Evolutionary conservation across 1,140 invertebrate genomes (phyloP).

Genomic region (Formica selysi): DNA sequence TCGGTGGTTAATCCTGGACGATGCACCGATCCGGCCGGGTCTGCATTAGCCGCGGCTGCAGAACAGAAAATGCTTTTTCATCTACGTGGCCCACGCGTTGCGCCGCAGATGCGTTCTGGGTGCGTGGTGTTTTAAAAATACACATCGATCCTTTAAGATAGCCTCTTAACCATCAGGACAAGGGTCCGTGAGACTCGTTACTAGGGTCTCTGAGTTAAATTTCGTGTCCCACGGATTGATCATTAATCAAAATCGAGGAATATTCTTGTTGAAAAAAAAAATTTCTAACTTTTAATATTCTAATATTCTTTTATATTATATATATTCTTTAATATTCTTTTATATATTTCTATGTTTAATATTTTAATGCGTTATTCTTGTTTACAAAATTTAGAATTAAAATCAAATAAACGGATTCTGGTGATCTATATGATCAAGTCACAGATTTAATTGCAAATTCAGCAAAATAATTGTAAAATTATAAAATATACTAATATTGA

Average conservation of each 20-base stretch:
- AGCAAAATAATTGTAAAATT: neutral
- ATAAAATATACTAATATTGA: neutral
- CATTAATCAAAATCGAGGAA: neutral
- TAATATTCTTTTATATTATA: no score
- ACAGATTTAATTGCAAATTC: conserved; percentile 1
- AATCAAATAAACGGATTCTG: neutral
- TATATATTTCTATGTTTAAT: no score
- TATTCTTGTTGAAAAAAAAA: neutral
- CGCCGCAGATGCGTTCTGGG: neutral
- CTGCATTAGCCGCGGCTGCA: conserved; percentile 15
- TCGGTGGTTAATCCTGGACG: conserved; percentile 44
- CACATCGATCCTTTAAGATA: neutral
- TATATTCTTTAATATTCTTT: no score
- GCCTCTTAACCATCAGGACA: neutral
- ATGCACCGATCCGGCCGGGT: neutral
- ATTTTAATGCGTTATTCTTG: no score
- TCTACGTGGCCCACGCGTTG: conserved; percentile 26
- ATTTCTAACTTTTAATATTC: neutral
- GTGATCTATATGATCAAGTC: neutral
- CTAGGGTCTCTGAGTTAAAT: neutral
- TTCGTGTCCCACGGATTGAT: neutral
- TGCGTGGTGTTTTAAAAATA: conserved; percentile 41
- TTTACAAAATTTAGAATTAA: neutral
- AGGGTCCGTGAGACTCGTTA: neutral
- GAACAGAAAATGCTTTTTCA: conserved; percentile 13